Evolutionary conservation across 2,797 vertebrate species (phyloP), one percentile per base, ranked within the genome.

Genomic region (Peromyscus attwateri): DNA sequence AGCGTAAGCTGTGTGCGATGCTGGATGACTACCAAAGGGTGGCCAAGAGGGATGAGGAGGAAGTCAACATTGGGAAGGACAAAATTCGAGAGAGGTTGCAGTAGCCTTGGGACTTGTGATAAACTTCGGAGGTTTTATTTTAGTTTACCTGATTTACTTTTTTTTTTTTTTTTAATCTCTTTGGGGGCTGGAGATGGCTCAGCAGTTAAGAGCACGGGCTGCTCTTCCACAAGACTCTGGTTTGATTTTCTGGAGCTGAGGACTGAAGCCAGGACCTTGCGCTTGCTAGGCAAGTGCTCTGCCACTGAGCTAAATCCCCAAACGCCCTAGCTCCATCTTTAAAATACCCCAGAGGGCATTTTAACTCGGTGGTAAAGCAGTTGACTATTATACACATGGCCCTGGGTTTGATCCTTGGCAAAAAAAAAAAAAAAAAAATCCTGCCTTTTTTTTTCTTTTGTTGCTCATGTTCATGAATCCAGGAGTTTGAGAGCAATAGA

Each of bases 91-190:
- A 83, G 49, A 93, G 57, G 68, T 27, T 66, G 27, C 14, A 21
- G 49, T 17, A 49, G 49, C 66, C 27, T 89, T 82, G 84, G 4
- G 64, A 82, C 37, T 37, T 71, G 14, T 70, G 25, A 52, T 71
- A 73, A 76, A 3, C 66, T 88, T 16, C 87, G 79, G 60, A 71
- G 60, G 46, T 71, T 92, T 83, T 73, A 79, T 92, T 92, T 80
- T 73, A 84, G 84, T 64, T 76, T 17, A 55, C 83, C 57, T 87
- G 29, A 89, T 84, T 49, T 91, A 55, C 7, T 8, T 49, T 79
- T 49, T 76, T 27, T 27, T 71, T 37, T 75, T 13, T 29, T 76
- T 55, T 79, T 2, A 85, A 43, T 55, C n/a, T 52, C 66, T 12
- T 85, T 34, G 12, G 21, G 83, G 31, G 11, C 12, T 70, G 34